phyloP scores from a whole-genome alignment of 2,797 vertebrate species.

The Acridotheres tristis region DNA sequence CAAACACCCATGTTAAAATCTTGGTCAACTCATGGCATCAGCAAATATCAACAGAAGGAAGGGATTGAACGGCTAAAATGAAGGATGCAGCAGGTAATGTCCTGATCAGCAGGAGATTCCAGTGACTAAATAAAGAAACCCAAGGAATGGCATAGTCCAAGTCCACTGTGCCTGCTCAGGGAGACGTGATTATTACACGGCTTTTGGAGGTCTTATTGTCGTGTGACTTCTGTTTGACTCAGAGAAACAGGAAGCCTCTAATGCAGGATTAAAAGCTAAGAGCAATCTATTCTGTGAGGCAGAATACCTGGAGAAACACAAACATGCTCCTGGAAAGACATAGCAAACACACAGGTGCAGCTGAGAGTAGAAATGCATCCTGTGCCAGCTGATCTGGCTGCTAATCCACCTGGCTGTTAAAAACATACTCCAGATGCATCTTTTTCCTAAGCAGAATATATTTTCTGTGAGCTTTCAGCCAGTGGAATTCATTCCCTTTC shows the following conservation, averaged over 20 bases:
- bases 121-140: neutral
- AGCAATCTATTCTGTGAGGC: neutral
- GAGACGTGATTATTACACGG: neutral
- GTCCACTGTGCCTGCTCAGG: neutral
- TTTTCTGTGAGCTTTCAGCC: neutral
- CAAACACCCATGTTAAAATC: neutral
- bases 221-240: neutral
- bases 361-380: neutral
- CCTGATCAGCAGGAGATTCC: neutral
- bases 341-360: neutral
- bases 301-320: neutral
- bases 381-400: neutral
- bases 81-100: neutral
- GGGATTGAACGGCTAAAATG: neutral
- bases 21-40: neutral
- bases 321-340: neutral
- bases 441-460: neutral
- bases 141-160: neutral
- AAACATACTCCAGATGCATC: neutral
- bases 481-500: neutral
- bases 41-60: fast-evolving
- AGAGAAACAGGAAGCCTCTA: neutral
- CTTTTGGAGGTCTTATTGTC: neutral
- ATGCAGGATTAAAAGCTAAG: neutral
- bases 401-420: neutral